Conservation (phyloP, 2,797 vertebrate genomes). For the Crocodylus rhombifer region DNA sequence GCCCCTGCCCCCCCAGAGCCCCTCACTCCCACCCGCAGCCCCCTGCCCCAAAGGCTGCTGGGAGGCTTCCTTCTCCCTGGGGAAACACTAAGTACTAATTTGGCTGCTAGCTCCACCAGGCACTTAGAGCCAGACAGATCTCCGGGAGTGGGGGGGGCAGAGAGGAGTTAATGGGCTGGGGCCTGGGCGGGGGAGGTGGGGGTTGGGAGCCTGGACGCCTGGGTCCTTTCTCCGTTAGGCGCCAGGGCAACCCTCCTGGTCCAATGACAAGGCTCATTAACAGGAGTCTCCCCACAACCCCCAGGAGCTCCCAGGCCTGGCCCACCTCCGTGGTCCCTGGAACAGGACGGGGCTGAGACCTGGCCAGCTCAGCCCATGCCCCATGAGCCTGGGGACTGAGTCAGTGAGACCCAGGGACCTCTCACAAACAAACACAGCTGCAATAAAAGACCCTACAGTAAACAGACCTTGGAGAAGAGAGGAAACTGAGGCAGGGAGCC, state of each 20-base stretch:
- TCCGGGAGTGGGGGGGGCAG: neutral
- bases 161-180: fast-evolving
- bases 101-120: neutral
- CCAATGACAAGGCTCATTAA: neutral
- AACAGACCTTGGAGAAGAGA: neutral
- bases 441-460: no score
- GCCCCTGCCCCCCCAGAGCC: no score
- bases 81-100: neutral
- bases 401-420: neutral
- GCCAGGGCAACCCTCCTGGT: neutral
- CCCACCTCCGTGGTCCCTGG: neutral
- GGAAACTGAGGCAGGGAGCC: neutral
- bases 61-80: neutral
- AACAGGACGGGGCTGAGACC: neutral
- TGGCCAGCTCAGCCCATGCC: neutral
- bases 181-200: no score
- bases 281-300: neutral
- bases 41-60: neutral
- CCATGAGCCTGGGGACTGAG: neutral
- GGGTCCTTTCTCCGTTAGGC: neutral
- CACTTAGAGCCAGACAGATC: neutral
- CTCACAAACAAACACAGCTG: neutral
- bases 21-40: no score
- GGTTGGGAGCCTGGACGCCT: neutral
- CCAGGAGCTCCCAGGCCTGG: neutral